Evolutionary conservation across 2,888 invertebrate species (phyloP), one percentile per base, ranked within the genome.

Genomic region (Amiota communis): DNA sequence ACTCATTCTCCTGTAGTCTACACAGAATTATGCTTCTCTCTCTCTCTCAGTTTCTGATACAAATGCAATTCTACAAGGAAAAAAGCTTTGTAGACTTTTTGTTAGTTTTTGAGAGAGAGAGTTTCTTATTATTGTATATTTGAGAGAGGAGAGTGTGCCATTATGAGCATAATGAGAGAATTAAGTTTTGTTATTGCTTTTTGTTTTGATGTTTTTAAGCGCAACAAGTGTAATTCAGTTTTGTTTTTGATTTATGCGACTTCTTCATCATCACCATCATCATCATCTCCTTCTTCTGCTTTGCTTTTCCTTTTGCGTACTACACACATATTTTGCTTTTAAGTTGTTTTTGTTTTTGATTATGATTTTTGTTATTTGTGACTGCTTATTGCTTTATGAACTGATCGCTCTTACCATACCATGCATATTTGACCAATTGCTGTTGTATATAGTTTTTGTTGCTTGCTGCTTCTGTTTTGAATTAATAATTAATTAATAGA

Each of bases 141-240:
- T 23, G 36, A 36, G 36, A 36, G 36, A 51, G 53, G 36, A 51
- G 53, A 51, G 53, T 12, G 53, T 51, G 53, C 10, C 53, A n/a
- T 51, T n/a, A 3, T 51, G 53, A 23, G 3, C 23, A 23, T 23
- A 23, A 23, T 23, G 23, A 23, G 36, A 36, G 36, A 36, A 6
- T 36, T 36, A 36, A 36, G 8, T 36, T 6, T 23, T 23, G 15
- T 36, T 70, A 13, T 70, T 57, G 47, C 57, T 70, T 8, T n/a
- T 1, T 51, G 36, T 71, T 71, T 71, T 71, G 67, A 17, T n/a
- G 57, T 17, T 72, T n/a, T 74, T 79, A 81, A 81, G 76, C 83
- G 83, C 83, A 83, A 83, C 83, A 83, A 83, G 83, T 83, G 83
- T 83, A 83, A 83, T 83, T 81, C 72, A 76, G 75, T 78, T 36